Percentiles rank a stretch among this genome's conserved stretches.
These are phyloP conservation scores for Syrphus vitripennis DNA, from an alignment of 2,888 invertebrate species.

Conservation along the genomic window DNA sequence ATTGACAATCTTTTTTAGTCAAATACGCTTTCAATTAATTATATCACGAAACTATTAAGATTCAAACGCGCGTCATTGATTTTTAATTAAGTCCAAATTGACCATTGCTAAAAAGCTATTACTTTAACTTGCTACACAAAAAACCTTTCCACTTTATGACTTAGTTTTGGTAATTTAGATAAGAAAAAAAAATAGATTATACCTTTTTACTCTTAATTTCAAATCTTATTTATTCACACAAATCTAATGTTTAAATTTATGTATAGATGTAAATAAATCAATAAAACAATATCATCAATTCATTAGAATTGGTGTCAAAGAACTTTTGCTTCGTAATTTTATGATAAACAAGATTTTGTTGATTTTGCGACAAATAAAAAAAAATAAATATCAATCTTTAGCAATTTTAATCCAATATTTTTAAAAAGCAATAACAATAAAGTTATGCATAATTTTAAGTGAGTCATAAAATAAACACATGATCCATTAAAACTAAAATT, in stretches of 20 bases:
- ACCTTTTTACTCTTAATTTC: neutral
- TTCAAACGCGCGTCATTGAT: neutral
- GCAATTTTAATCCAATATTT: neutral
- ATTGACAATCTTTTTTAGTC: neutral
- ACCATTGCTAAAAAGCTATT: neutral
- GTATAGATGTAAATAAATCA: neutral
- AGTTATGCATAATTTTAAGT: neutral
- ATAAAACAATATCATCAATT: neutral
- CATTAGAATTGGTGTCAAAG: constrained; percentile 29
- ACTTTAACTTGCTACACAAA: neutral
- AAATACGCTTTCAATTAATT: neutral
- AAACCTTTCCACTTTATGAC: neutral
- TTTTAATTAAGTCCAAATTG: neutral
- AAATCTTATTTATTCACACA: neutral
- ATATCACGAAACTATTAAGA: neutral
- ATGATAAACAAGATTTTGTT: constrained; percentile 29
- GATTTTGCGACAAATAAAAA: neutral
- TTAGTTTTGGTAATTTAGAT: neutral
- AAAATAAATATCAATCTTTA: constrained; percentile 35
- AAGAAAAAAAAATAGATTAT: neutral
- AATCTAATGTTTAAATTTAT: neutral
- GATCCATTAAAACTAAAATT: constrained; percentile 18
- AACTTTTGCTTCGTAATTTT: constrained; percentile 29
- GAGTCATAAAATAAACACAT: neutral
- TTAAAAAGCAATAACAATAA: neutral